Evolutionary conservation across 2,113 vertebrate species (phyloP).

Genomic region (Lampris megalopsis): DNA sequence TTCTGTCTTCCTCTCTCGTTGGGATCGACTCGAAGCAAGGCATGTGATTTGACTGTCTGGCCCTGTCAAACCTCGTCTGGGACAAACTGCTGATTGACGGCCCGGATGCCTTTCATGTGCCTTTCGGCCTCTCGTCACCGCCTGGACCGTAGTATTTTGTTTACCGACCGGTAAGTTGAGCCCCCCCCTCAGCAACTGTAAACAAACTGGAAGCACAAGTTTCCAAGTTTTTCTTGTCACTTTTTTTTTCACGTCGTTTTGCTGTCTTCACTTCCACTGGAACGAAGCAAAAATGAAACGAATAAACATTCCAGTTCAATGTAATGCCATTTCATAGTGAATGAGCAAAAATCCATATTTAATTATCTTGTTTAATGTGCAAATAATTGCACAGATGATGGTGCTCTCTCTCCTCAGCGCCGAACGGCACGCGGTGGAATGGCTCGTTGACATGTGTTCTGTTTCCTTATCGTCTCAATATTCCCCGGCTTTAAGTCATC

Average conservation of each 20-base stretch:
- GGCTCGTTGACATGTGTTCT: background rate
- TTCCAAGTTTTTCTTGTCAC: background rate
- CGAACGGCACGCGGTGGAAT: slow-evolving; percentile 6
- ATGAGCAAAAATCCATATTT: slow-evolving; percentile 8
- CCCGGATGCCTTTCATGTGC: background rate
- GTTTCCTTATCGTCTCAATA: slow-evolving; percentile 12
- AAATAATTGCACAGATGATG: background rate
- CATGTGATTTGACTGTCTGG: background rate
- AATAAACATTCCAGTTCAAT: background rate
- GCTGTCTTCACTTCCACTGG: background rate
- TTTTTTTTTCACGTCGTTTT: background rate
- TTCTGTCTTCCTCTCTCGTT: background rate
- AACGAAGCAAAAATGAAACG: background rate
- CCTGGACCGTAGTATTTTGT: too few species aligned
- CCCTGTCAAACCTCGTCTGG: background rate
- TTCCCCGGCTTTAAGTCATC: slow-evolving; percentile 25
- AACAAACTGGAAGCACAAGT: slow-evolving; percentile 2
- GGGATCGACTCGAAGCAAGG: slow-evolving; percentile 11
- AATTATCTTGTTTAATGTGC: slow-evolving; percentile 15
- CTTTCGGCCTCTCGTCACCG: too few species aligned
- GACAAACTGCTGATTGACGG: background rate
- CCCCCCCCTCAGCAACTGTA: background rate
- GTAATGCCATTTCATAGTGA: background rate
- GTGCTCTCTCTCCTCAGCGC: background rate
- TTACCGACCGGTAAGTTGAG: background rate